Conservation (phyloP, 2,797 vertebrate species). For the Amniataba percoides region DNA sequence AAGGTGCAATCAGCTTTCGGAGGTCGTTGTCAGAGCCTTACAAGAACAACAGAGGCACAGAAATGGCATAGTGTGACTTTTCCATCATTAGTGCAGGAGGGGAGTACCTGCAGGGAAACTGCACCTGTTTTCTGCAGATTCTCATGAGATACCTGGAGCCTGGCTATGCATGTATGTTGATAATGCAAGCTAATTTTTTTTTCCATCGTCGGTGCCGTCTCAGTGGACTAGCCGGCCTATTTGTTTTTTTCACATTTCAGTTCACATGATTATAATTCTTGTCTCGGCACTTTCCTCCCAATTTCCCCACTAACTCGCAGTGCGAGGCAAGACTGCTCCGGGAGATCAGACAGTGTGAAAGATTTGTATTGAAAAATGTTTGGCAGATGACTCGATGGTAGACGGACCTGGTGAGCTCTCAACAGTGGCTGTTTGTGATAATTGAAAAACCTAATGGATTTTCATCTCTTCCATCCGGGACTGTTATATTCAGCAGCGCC, state of each 20-base stretch:
- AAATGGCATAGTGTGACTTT: conserved; percentile 12
- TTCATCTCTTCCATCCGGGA: conserved; percentile 38
- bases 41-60: conserved; percentile 14
- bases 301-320: conserved; percentile 9
- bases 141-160: conserved; percentile 36
- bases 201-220: conserved; percentile 21
- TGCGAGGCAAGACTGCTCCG: neutral
- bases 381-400: conserved; percentile 5
- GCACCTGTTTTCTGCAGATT: conserved; percentile 39
- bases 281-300: conserved; percentile 24
- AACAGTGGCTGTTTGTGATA: conserved; percentile 49
- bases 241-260: conserved; percentile 49
- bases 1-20: neutral
- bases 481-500: conserved; percentile 19
- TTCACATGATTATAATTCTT: conserved; percentile 50
- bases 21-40: conserved; percentile 11
- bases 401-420: conserved; percentile 47
- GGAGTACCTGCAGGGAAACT: conserved; percentile 29
- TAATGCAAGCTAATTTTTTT: neutral
- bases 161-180: conserved; percentile 39
- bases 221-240: conserved; percentile 34
- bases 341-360: conserved; percentile 20
- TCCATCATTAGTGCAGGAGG: conserved; percentile 33
- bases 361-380: conserved; percentile 44
- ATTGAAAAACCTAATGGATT: conserved; percentile 64